Base-by-base conservation (phyloP, 1,140 invertebrate genomes). In the Wiebesia pumilae region DNA sequence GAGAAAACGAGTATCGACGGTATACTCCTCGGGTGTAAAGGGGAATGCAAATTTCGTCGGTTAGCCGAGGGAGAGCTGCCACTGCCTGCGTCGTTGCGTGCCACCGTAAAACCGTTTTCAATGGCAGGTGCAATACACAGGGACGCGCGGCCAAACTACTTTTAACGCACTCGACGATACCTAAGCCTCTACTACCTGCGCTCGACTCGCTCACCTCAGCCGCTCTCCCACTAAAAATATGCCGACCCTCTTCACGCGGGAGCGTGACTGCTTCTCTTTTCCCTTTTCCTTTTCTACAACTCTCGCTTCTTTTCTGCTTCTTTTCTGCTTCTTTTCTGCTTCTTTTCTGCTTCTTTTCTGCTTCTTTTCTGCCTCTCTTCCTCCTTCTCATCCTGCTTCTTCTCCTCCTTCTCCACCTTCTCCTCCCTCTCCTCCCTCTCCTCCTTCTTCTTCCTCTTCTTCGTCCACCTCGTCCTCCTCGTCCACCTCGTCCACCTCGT, bases 81-180 rank as follows among this genome's bases (percentile, higher is more conserved):
- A 83, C 81, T 35, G 81, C 38, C 43, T 81, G 75, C 65, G 38
- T 85, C 38, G 30, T 14, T 67, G 14, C 33, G 67, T 87, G 90
- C 90, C 90, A 90, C 89, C 86, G 90, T 90, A 86, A 78, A 84
- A 79, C 35, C 40, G 83, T 79, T 84, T 79, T 88, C 87, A 33
- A 89, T 91, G 90, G 91, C 91, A 92, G 91, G 90, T 92, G 90
- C 89, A 91, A 87, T 90, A 90, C 88, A 85, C 62, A 33, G 3
- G 40, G 35, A 51, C 40, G 21, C 38, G 87, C 81, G 87, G 88
- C 88, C 73, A 88, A 87, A 87, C 89, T 88, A 89, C 88, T 90
- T 90, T 90, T 85, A 86, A 88, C 84, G 85, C 87, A 82, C 88
- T 84, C 87, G 87, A 88, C 88, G 73, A 75, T 75, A 38, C 43